Conservation (phyloP, 2,888 invertebrate genomes). For the Fissipunctia ypsillon region DNA sequence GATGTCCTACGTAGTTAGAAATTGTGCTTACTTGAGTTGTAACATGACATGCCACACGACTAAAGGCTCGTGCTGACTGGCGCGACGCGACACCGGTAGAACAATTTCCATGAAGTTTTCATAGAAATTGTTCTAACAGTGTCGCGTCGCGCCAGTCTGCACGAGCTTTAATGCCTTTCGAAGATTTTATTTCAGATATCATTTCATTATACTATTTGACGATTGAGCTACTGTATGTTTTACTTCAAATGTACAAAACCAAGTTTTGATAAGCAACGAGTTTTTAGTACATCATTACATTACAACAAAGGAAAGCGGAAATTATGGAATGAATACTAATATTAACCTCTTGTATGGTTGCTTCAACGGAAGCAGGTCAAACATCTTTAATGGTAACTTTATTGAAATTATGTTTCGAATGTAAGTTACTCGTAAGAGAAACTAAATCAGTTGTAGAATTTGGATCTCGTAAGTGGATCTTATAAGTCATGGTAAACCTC, state of each 20-base stretch:
- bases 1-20: not conserved
- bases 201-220: not conserved
- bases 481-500: not conserved
- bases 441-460: not conserved
- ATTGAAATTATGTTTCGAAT: not conserved
- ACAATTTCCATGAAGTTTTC: too few species aligned
- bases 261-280: conserved; percentile 34
- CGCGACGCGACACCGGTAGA: too few species aligned
- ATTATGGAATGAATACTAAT: conserved; percentile 48
- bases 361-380: conserved; percentile 31
- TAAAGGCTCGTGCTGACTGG: too few species aligned
- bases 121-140: too few species aligned
- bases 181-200: not conserved
- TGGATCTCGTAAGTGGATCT: not conserved
- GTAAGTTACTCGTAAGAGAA: not conserved
- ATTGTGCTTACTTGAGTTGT: conserved; percentile 1
- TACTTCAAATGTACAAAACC: conserved; percentile 10
- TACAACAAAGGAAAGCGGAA: conserved; percentile 52
- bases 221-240: not conserved
- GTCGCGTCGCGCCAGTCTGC: too few species aligned
- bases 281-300: conserved; percentile 47
- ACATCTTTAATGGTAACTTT: conserved; percentile 28
- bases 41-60: not conserved
- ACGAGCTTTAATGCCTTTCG: too few species aligned
- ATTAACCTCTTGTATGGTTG: conserved; percentile 25